A percentile compares a stretch with the other conserved stretches of the same genome.
phyloP scores from a whole-genome alignment of 2,888 invertebrate genomes.

The Steinernema hermaphroditum region DNA sequence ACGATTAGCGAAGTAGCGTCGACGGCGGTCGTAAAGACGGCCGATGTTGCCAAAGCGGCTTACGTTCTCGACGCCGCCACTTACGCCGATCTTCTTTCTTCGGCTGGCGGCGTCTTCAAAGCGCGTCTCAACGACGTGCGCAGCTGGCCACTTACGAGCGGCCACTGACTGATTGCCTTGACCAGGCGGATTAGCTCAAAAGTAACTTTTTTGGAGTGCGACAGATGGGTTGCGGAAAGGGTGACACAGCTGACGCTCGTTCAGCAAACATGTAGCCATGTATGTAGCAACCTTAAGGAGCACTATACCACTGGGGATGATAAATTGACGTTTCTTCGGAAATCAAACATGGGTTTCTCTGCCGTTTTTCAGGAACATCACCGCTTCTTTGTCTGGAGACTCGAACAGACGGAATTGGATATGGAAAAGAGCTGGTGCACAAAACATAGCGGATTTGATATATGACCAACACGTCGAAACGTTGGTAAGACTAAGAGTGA shows the following conservation, averaged over 20 bases:
- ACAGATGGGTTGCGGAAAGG: neutral
- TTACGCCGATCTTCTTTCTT: neutral
- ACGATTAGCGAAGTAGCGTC: slow-evolving; percentile 16
- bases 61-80: neutral
- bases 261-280: no score
- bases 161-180: slow-evolving; percentile 29
- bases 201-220: slow-evolving; percentile 6
- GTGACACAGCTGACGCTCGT: no score
- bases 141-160: slow-evolving; percentile 23
- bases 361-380: no score
- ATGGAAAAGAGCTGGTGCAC: neutral
- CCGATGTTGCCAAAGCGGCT: slow-evolving; percentile 27
- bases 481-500: no score
- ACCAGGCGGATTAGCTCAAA: slow-evolving; percentile 22
- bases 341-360: no score
- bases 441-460: no score
- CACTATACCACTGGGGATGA: no score
- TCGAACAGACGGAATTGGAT: neutral
- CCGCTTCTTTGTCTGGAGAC: no score
- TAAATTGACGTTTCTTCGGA: no score
- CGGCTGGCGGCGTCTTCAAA: slow-evolving; percentile 2
- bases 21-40: slow-evolving; percentile 14
- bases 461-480: no score
- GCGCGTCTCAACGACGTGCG: neutral
- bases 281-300: no score